phyloP scores from a whole-genome alignment of 2,113 vertebrate species.

The Petaurus breviceps region DNA sequence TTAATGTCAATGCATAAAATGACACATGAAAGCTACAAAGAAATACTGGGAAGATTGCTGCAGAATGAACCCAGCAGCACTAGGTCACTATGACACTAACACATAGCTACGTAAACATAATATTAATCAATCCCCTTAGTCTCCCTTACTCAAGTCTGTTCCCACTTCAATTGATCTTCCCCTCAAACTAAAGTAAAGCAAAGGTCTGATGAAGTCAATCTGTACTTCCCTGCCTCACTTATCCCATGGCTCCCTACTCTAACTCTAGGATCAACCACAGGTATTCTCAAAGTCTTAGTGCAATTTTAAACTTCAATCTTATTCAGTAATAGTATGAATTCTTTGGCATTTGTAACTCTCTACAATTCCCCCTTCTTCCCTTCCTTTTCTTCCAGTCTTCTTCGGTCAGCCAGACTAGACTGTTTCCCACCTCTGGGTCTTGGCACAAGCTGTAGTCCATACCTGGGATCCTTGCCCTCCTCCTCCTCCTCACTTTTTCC shows the following conservation, averaged over 20 bases:
- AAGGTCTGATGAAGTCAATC: not conserved
- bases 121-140: not conserved
- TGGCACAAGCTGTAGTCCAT: not conserved
- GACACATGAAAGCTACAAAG: not conserved
- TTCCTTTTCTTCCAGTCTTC: too few species aligned
- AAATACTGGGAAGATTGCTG: not conserved
- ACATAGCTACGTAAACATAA: not conserved
- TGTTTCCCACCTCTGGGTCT: not conserved
- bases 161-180: not conserved
- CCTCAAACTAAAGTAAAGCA: not conserved
- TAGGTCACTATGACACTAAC: not conserved
- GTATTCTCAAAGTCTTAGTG: not conserved
- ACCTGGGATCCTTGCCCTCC: not conserved
- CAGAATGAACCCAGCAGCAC: not conserved
- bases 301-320: not conserved
- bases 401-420: not conserved
- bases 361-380: not conserved
- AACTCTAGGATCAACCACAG: not conserved
- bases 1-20: not conserved
- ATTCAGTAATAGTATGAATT: not conserved
- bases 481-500: not conserved
- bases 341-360: not conserved
- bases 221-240: not conserved
- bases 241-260: not conserved
- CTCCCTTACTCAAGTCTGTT: not conserved